phyloP scores from a whole-genome alignment of 2,113 vertebrate species.

The Ranitomeya variabilis region DNA sequence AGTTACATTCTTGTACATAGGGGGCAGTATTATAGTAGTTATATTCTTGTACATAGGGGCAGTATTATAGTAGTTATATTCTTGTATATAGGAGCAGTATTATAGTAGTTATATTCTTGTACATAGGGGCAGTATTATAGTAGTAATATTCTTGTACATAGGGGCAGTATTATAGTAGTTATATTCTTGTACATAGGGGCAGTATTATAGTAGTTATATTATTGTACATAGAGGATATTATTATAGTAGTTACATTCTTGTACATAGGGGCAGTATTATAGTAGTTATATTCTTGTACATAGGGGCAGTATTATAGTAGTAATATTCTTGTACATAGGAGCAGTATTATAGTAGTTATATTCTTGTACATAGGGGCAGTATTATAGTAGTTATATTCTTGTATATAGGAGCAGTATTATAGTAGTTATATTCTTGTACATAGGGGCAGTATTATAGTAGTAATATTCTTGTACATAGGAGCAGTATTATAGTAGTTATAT shows the following conservation, averaged over 20 bases:
- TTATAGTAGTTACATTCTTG: conserved; percentile 7
- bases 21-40: no score
- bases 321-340: not conserved
- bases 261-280: not conserved
- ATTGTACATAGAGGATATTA: not conserved
- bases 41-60: not conserved
- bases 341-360: no score
- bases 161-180: no score
- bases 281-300: conserved; percentile 5
- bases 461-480: no score
- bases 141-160: not conserved
- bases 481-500: no score
- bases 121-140: not conserved
- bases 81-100: not conserved
- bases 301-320: not conserved
- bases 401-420: not conserved
- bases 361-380: not conserved
- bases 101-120: conserved; percentile 12
- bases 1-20: no score
- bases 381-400: not conserved
- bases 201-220: no score
- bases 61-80: conserved; percentile 9
- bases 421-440: not conserved
- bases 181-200: no score
- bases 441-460: no score